Conservation (phyloP, 1,140 invertebrate genomes). For the Pachypeltis micranthus region DNA sequence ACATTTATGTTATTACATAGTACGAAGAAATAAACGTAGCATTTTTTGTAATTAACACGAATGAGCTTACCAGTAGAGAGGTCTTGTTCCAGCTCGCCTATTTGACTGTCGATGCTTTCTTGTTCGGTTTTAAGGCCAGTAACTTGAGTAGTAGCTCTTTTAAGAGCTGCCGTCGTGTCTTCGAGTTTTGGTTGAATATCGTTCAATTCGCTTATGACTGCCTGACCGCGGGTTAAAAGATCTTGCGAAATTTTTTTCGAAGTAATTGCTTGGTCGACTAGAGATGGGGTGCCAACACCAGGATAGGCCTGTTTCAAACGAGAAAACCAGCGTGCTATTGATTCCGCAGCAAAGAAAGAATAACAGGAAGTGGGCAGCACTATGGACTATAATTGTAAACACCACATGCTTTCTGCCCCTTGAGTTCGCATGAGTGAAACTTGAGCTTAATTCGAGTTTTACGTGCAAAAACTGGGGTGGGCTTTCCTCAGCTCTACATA, state of each 20-base stretch:
- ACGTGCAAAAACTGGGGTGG: no score
- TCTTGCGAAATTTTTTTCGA: constrained; percentile 30
- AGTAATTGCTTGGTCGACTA: constrained; percentile 26
- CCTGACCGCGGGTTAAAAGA: constrained; percentile 17
- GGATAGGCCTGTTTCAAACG: constrained; percentile 26
- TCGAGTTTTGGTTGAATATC: constrained; percentile 34
- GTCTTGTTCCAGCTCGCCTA: constrained; percentile 32
- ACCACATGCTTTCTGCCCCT: no score
- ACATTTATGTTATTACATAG: neutral
- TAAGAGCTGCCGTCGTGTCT: constrained; percentile 37
- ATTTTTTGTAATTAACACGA: neutral
- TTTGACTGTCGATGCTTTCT: constrained; percentile 40
- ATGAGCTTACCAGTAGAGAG: neutral
- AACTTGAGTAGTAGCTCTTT: constrained; percentile 38
- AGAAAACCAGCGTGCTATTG: no score
- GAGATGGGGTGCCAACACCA: constrained; percentile 18
- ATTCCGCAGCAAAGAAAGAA: no score
- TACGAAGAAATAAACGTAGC: neutral
- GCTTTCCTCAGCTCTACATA: no score
- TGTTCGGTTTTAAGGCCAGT: constrained; percentile 41
- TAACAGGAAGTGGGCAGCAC: no score
- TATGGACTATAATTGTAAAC: no score
- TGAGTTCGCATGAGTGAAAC: no score
- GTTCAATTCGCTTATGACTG: constrained; percentile 17
- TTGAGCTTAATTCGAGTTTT: no score